phyloP scores from a whole-genome alignment of 2,888 invertebrate genomes.

The Aelia acuminata region DNA sequence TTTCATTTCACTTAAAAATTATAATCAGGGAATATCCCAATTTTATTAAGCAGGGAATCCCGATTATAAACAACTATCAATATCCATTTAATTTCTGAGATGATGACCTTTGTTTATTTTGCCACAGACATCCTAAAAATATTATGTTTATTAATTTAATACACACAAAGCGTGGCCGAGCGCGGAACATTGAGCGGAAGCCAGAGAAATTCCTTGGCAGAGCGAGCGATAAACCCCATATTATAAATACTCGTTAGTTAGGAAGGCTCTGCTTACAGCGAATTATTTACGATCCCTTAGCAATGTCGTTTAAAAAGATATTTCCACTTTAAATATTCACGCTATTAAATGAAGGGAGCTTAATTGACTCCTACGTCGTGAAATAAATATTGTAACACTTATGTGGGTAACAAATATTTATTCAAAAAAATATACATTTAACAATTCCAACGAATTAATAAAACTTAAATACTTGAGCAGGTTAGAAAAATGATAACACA shows the following conservation, averaged over 20 bases:
- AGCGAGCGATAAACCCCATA: neutral
- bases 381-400: no score
- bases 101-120: neutral
- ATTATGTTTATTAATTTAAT: neutral
- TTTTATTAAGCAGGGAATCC: no score
- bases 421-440: no score
- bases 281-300: neutral
- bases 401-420: no score
- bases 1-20: no score
- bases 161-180: neutral
- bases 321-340: neutral
- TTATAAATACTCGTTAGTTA: slow-evolving; percentile 5
- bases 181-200: neutral
- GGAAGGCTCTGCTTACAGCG: neutral
- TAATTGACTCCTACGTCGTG: neutral
- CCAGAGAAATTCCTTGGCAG: slow-evolving; percentile 10
- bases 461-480: no score
- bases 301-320: neutral
- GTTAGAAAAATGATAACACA: no score
- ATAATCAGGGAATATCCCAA: no score
- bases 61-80: no score
- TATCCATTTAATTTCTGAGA: no score
- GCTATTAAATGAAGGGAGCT: neutral
- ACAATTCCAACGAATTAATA: no score
- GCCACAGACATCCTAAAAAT: neutral